Evolutionary conservation across 2,113 vertebrate species (phyloP).

Genomic region (Podiceps cristatus): DNA sequence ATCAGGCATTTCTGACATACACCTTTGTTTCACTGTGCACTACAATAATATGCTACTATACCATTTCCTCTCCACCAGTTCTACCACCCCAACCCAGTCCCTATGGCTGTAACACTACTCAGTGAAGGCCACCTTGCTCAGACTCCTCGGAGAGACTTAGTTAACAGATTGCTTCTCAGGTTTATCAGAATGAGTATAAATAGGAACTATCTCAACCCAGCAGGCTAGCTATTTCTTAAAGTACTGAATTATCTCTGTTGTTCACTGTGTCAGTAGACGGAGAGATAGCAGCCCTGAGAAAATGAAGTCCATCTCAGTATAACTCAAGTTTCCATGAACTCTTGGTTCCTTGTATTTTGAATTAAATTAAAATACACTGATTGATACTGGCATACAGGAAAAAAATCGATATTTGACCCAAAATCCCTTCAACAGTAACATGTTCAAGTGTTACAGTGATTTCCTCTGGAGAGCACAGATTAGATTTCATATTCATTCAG

Average conservation of each 20-base stretch:
- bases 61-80: neutral
- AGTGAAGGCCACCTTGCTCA: neutral
- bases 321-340: neutral
- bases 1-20: neutral
- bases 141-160: neutral
- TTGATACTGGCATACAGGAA: constrained; percentile 24
- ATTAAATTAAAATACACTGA: constrained; percentile 58
- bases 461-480: constrained; percentile 27
- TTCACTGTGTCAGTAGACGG: neutral
- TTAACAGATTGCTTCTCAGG: neutral
- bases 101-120: neutral
- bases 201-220: neutral
- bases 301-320: neutral
- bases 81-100: neutral
- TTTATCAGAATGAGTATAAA: constrained; percentile 18
- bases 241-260: neutral
- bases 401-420: constrained; percentile 38
- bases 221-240: neutral
- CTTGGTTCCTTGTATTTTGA: neutral
- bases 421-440: constrained; percentile 10
- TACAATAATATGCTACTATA: neutral
- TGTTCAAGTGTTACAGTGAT: neutral
- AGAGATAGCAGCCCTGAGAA: neutral
- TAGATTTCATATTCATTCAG: constrained; percentile 25
- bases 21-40: neutral